phyloP scores from a whole-genome alignment of 1,140 invertebrate species.

The Bradysia coprophila region DNA sequence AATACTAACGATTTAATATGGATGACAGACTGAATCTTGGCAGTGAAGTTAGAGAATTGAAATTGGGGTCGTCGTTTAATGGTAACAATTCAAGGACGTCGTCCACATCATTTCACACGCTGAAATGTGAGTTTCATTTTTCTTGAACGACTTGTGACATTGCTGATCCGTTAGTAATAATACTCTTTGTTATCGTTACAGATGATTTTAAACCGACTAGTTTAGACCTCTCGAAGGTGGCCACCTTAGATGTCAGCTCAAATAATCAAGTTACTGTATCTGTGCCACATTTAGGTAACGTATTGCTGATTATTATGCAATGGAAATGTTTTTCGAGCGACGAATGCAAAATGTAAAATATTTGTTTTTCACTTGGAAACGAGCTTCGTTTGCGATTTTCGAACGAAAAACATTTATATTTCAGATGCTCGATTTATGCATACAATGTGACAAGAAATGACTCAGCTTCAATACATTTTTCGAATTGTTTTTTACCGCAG shows the following conservation, averaged over 20 bases:
- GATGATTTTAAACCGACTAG: slow-evolving; percentile 97
- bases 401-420: too few species aligned
- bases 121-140: slow-evolving; percentile 54
- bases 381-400: background rate
- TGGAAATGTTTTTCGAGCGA: too few species aligned
- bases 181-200: slow-evolving; percentile 31
- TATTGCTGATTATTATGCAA: background rate
- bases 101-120: slow-evolving; percentile 55
- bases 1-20: slow-evolving; percentile 10
- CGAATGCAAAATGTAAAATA: background rate
- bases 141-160: background rate
- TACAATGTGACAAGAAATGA: too few species aligned
- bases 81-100: slow-evolving; percentile 37
- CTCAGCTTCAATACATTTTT: too few species aligned
- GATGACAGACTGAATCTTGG: slow-evolving; percentile 41
- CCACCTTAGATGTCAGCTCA: slow-evolving; percentile 68
- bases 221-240: slow-evolving; percentile 79
- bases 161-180: background rate
- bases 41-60: slow-evolving; percentile 55
- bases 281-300: slow-evolving; percentile 75
- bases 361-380: background rate
- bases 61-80: slow-evolving; percentile 63
- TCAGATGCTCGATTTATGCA: too few species aligned
- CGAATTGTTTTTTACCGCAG: too few species aligned
- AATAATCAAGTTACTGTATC: slow-evolving; percentile 83